phyloP scores from a whole-genome alignment of 1,140 invertebrate species.

The Bombus turneri region DNA sequence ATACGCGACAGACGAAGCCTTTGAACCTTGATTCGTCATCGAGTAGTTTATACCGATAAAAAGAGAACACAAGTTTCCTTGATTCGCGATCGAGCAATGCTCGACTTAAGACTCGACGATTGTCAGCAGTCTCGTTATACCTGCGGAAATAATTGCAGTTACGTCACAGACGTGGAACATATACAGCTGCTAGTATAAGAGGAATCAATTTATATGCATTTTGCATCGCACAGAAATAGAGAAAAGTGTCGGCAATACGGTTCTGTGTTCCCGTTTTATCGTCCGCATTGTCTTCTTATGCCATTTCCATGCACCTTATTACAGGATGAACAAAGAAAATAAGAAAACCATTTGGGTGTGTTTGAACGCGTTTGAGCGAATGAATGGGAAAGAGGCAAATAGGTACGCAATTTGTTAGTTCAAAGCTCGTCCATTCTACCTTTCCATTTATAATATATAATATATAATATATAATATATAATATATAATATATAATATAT shows the following conservation, averaged over 20 bases:
- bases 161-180: neutral
- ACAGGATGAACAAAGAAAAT: neutral
- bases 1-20: slow-evolving; percentile 1
- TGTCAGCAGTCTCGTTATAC: neutral
- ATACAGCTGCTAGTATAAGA: slow-evolving; percentile 6
- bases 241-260: neutral
- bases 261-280: neutral
- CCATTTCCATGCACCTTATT: neutral
- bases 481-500: no score
- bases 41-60: slow-evolving; percentile 25
- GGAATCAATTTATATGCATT: neutral
- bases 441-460: neutral
- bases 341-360: neutral
- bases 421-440: neutral
- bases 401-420: neutral
- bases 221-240: neutral
- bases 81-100: neutral
- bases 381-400: neutral
- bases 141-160: slow-evolving; percentile 10
- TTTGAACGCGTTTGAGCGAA: neutral
- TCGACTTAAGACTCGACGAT: neutral
- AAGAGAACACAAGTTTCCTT: neutral
- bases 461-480: no score
- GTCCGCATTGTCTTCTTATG: neutral
- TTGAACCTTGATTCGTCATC: slow-evolving; percentile 34